Conservation (phyloP, 2,888 invertebrate species). For the Bellardia bayeri region DNA sequence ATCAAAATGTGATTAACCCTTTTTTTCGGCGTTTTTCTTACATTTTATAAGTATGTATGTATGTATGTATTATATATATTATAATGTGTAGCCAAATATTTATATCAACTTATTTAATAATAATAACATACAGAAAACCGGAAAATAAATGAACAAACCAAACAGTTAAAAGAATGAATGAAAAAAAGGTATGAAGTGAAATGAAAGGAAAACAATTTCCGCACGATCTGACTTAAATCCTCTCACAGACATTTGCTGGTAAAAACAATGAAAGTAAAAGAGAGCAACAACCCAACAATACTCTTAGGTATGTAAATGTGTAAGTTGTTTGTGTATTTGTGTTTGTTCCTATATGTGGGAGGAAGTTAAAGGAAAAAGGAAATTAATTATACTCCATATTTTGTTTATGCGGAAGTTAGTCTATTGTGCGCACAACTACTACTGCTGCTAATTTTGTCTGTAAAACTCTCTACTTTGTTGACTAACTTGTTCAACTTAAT, state of each 20-base stretch:
- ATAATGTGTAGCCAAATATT: slow-evolving; percentile 48
- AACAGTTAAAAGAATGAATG: neutral
- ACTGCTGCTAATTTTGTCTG: neutral
- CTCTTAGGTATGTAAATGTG: neutral
- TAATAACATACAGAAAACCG: neutral
- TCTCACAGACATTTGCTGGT: slow-evolving; percentile 1
- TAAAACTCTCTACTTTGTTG: slow-evolving; percentile 24
- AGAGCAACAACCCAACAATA: slow-evolving; percentile 1
- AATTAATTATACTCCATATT: slow-evolving; percentile 59
- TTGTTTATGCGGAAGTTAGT: slow-evolving; percentile 59
- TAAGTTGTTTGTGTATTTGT: neutral
- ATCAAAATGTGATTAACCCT: slow-evolving; percentile 82
- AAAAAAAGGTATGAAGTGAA: neutral
- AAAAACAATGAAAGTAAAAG: slow-evolving; percentile 31
- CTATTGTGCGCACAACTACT: neutral
- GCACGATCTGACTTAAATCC: slow-evolving; percentile 52
- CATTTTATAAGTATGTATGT: neutral
- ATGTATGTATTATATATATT: no score
- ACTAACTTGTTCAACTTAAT: slow-evolving; percentile 44
- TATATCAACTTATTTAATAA: neutral
- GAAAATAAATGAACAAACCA: slow-evolving; percentile 4
- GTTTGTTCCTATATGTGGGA: neutral
- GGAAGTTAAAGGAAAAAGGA: slow-evolving; percentile 60
- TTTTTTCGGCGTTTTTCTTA: slow-evolving; percentile 63
- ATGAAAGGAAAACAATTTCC: slow-evolving; percentile 57